Evolutionary conservation across 2,113 vertebrate species (phyloP).

Genomic region (Sclerurus mexicanus): DNA sequence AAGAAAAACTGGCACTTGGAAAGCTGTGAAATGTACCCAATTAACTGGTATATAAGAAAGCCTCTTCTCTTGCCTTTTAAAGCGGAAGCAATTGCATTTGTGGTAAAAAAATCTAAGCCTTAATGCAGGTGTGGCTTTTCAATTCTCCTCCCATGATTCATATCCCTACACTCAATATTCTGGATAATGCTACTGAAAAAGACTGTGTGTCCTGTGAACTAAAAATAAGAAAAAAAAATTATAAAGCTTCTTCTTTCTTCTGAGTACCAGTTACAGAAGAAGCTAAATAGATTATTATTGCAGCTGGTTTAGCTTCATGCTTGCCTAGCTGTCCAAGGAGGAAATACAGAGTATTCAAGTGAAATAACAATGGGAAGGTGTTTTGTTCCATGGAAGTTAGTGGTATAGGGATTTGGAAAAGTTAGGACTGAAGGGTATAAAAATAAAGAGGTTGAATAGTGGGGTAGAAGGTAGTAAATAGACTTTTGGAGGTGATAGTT

Average conservation of each 20-base stretch:
- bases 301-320: neutral
- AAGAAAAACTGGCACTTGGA: neutral
- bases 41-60: neutral
- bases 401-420: neutral
- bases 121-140: neutral
- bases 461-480: neutral
- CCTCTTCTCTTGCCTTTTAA: neutral
- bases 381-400: neutral
- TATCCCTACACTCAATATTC: neutral
- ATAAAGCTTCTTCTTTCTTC: neutral
- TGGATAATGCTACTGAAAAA: neutral
- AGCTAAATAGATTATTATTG: neutral
- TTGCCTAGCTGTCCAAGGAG: neutral
- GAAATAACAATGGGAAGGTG: neutral
- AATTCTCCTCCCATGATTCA: neutral
- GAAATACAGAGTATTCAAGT: neutral
- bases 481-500: neutral
- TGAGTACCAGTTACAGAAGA: neutral
- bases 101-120: neutral
- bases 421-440: neutral
- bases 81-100: neutral
- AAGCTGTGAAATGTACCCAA: neutral
- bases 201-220: neutral
- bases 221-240: neutral
- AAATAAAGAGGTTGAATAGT: neutral